phyloP scores from a whole-genome alignment of 2,888 invertebrate genomes.

The Emmelina monodactyla region DNA sequence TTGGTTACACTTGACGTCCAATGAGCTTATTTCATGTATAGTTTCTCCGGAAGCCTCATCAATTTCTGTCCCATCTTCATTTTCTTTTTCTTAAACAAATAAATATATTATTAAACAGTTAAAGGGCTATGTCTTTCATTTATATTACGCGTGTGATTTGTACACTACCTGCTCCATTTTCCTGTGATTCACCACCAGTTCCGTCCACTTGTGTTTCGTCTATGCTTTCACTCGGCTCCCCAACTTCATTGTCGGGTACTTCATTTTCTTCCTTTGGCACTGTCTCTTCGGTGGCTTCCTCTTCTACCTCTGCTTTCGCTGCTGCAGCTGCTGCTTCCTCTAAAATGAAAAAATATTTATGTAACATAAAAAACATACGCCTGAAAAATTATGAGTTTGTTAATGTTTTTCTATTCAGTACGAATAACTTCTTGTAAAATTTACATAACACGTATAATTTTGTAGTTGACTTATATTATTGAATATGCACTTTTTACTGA shows the following conservation, averaged over 20 bases:
- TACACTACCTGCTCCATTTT: slow-evolving; percentile 34
- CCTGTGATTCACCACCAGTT: slow-evolving; percentile 20
- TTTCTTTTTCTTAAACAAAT: no score
- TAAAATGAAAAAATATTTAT: background rate
- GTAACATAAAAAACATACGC: no score
- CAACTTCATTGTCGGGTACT: slow-evolving; percentile 20
- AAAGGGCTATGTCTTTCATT: no score
- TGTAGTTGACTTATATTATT: no score
- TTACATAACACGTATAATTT: no score
- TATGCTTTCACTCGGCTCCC: slow-evolving; percentile 17
- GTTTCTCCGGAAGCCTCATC: background rate
- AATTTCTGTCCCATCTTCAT: background rate
- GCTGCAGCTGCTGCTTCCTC: slow-evolving; percentile 11
- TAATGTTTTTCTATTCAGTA: no score
- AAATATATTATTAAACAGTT: no score
- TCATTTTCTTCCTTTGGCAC: slow-evolving; percentile 33
- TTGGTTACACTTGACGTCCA: background rate
- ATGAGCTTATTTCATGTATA: background rate
- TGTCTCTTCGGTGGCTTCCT: slow-evolving; percentile 9
- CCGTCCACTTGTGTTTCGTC: slow-evolving; percentile 13
- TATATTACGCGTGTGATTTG: background rate
- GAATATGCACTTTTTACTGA: no score
- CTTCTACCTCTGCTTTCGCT: slow-evolving; percentile 24
- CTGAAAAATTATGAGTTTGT: no score
- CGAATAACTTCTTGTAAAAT: no score